Conservation (phyloP, 2,797 vertebrate species). For the Chromobotia macracanthus region DNA sequence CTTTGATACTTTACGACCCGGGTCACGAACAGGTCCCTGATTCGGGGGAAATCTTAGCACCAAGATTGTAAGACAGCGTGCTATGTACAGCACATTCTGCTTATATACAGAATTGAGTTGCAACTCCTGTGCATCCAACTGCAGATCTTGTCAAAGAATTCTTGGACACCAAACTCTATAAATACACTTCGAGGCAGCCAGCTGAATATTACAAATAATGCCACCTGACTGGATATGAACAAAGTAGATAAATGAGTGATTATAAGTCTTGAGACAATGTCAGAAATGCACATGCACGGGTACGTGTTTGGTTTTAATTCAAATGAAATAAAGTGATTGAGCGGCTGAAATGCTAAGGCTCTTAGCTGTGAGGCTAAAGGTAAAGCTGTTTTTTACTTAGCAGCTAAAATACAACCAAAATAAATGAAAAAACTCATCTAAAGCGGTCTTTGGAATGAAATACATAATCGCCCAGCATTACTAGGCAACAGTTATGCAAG, state of each 20-base stretch:
- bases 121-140: not conserved
- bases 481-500: constrained; percentile 21
- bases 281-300: not conserved
- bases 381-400: constrained; percentile 70
- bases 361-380: constrained; percentile 64
- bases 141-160: not conserved
- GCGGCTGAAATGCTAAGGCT: constrained; percentile 57
- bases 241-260: not conserved
- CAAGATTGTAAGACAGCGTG: constrained; percentile 73
- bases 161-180: constrained; percentile 34
- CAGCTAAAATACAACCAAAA: constrained; percentile 3
- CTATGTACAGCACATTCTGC: constrained; percentile 43
- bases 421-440: constrained; percentile 14
- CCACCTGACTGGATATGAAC: constrained; percentile 30
- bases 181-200: constrained; percentile 27
- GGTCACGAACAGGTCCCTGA: constrained; percentile 73
- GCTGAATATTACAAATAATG: constrained; percentile 26
- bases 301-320: constrained; percentile 20
- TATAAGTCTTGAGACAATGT: constrained; percentile 8
- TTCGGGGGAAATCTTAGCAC: constrained; percentile 78
- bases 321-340: constrained; percentile 7
- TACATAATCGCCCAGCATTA: constrained; percentile 60
- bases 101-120: constrained; percentile 35
- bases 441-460: constrained; percentile 78
- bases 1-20: constrained; percentile 23